phyloP scores from a whole-genome alignment of 2,797 vertebrate species.

The Sciurus vulgaris region DNA sequence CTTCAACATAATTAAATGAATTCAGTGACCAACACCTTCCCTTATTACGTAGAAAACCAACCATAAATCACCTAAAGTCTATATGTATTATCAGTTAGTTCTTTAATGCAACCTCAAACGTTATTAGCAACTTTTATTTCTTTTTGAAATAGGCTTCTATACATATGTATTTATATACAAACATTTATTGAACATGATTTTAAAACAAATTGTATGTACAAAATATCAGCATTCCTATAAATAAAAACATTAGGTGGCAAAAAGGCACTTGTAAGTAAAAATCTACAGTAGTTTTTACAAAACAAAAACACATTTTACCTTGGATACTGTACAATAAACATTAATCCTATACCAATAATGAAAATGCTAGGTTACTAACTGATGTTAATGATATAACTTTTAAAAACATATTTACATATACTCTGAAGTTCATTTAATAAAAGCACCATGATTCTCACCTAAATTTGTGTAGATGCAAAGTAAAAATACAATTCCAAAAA shows the following conservation, averaged over 20 bases:
- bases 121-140: conserved; percentile 86
- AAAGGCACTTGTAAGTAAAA: conserved; percentile 93
- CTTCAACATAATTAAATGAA: conserved; percentile 76
- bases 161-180: conserved; percentile 89
- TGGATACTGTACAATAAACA: conserved; percentile 90
- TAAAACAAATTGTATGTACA: conserved; percentile 90
- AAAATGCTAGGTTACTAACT: conserved; percentile 87
- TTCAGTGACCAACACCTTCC: conserved; percentile 70
- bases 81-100: conserved; percentile 84
- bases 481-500: conserved; percentile 84
- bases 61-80: conserved; percentile 84
- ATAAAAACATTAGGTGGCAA: conserved; percentile 91
- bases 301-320: conserved; percentile 87
- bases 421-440: conserved; percentile 85
- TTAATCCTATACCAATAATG: conserved; percentile 87
- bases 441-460: conserved; percentile 89
- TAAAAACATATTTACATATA: conserved; percentile 89
- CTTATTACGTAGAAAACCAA: conserved; percentile 80
- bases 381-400: conserved; percentile 86
- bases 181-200: conserved; percentile 90
- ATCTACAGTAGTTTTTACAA: conserved; percentile 91
- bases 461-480: conserved; percentile 85
- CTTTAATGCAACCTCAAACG: conserved; percentile 84
- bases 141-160: conserved; percentile 87
- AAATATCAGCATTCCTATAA: conserved; percentile 91